Evolutionary conservation across 2,797 vertebrate species (phyloP), one percentile per base, ranked within the genome.

Genomic region (Catamblyrhynchus diadema): DNA sequence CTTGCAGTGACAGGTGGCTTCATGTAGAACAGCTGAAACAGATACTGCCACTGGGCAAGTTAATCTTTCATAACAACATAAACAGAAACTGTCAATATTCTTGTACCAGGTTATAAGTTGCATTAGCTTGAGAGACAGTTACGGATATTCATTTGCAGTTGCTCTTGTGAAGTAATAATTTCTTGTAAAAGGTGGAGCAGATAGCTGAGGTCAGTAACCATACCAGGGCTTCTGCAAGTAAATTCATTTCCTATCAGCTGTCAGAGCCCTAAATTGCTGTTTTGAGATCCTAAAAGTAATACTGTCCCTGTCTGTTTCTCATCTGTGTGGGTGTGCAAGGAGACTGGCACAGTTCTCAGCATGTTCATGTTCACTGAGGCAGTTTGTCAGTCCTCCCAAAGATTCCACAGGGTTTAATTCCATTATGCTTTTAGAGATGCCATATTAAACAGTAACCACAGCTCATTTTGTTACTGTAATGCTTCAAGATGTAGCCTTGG

Each of bases 61-160:
- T 54, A 78, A 64, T 87, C 81, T 85, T 85, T 88, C 86, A 13
- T 78, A 87, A 73, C 42, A 83, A 22, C 48, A 14, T 64, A 86
- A 95, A 93, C 92, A 90, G 79, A 74, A 93, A 80, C 88, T 62
- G 74, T 92, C 86, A 78, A 20, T 82, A 65, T 82, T 65, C 32
- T 8, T 65, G 81, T 60, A 41, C 13, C 7, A 21, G 60, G 51
- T 79, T 93, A 48, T 87, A 64, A 91, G 89, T 64, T 81, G 41
- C 48, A 73, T 78, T 93, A 59, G 42, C 69, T 71, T 64, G 64
- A 85, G 84, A 85, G 64, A 66, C 74, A 64, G 78, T 66, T 77
- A 39, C 0, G 0, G 53, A 25, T 83, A 48, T 17, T 77, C 6
- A 3, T 53, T 81, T 71, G 51, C 69, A 80, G 13, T 42, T 73